Evolutionary conservation across 1,140 invertebrate species (phyloP).

Genomic region (Oreohelix idahoensis): DNA sequence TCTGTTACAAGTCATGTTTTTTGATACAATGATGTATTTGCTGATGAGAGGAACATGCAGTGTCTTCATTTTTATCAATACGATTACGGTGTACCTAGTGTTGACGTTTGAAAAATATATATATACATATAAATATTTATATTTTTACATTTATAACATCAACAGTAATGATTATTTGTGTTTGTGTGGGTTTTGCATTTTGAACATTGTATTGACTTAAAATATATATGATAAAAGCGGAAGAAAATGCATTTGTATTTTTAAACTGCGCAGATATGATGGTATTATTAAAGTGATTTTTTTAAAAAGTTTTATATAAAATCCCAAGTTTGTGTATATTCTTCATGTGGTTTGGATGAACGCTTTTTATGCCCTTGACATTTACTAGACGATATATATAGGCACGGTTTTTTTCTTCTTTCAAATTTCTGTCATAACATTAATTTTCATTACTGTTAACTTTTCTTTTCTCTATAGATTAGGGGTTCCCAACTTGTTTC

Average conservation of each 20-base stretch:
- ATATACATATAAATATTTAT: slow-evolving; percentile 14
- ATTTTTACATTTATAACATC: slow-evolving; percentile 1
- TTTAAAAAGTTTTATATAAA: neutral
- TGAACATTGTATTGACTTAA: neutral
- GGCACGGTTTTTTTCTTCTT: neutral
- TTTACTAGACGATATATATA: neutral
- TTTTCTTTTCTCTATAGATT: neutral
- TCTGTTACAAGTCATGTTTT: neutral
- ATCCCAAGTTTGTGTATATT: neutral
- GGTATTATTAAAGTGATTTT: slow-evolving; percentile 7
- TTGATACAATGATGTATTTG: neutral
- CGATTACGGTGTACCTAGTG: neutral
- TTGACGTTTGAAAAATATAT: slow-evolving; percentile 3
- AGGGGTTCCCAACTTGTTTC: no score
- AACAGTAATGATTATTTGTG: neutral
- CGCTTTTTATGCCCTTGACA: no score
- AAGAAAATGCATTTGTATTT: neutral
- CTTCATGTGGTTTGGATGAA: neutral
- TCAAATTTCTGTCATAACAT: neutral
- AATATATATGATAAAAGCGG: neutral
- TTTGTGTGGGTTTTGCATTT: slow-evolving; percentile 8
- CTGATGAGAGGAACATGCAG: neutral
- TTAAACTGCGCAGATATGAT: neutral
- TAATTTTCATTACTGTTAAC: slow-evolving; percentile 14
- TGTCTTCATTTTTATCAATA: slow-evolving; percentile 1